These are phyloP conservation scores for Pogonophryne albipinna DNA, from an alignment of 2,797 vertebrate species.

Conservation along the genomic window DNA sequence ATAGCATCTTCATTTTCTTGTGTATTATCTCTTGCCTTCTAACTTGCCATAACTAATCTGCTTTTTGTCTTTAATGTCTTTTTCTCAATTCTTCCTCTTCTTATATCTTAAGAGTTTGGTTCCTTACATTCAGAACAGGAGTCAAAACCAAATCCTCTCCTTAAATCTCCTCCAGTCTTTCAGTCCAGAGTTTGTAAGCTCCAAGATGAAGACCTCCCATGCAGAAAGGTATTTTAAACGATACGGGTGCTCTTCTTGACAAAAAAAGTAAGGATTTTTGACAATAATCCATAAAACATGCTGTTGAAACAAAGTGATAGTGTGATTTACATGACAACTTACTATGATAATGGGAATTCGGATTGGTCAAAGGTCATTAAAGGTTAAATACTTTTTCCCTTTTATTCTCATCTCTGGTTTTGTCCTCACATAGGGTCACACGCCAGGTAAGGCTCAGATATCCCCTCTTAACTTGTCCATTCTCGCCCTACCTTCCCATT, in stretches of 20 bases:
- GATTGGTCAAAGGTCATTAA: not conserved
- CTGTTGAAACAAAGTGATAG: not conserved
- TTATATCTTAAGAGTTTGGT: not conserved
- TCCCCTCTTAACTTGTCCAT: conserved; percentile 18
- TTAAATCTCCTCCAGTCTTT: conserved; percentile 1
- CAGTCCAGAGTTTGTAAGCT: not conserved
- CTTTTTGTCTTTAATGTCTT: conserved; percentile 7
- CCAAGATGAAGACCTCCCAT: not conserved
- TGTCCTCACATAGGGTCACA: conserved; percentile 5
- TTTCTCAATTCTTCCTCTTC: not conserved
- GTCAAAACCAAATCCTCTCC: not conserved
- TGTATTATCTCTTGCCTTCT: conserved; percentile 9
- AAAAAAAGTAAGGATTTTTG: not conserved
- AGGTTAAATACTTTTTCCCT: not conserved
- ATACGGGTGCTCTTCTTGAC: not conserved
- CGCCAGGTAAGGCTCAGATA: conserved; percentile 9
- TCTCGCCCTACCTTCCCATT: not conserved
- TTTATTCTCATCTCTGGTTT: not conserved
- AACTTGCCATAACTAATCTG: conserved; percentile 25
- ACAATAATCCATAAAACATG: conserved; percentile 2
- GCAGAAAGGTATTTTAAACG: not conserved
- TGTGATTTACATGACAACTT: not conserved
- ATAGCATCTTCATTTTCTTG: conserved; percentile 17
- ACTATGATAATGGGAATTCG: not conserved
- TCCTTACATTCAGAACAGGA: conserved; percentile 3